These are phyloP conservation scores for Gadus chalcogrammus DNA, from an alignment of 2,113 vertebrate genomes.

Conservation along the genomic window DNA sequence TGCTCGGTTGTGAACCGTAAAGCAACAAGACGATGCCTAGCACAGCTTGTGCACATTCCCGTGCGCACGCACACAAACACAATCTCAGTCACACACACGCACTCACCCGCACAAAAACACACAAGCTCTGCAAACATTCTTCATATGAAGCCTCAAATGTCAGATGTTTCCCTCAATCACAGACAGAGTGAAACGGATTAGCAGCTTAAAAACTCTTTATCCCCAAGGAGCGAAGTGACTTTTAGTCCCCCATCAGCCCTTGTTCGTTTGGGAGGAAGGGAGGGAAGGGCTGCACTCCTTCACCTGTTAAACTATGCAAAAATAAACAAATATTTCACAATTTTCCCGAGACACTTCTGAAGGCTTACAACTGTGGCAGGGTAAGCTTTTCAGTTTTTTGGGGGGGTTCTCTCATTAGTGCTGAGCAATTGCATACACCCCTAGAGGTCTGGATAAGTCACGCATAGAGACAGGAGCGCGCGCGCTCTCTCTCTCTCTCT, in stretches of 20 bases:
- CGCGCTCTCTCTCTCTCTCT: neutral
- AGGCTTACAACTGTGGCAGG: constrained; percentile 39
- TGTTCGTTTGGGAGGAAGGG: constrained; percentile 15
- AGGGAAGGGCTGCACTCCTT: constrained; percentile 20
- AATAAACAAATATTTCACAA: constrained; percentile 10
- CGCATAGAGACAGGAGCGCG: constrained; percentile 44
- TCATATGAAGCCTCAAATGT: constrained; percentile 51
- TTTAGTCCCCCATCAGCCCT: constrained; percentile 25
- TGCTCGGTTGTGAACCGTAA: constrained; percentile 19
- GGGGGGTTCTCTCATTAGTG: constrained; percentile 50
- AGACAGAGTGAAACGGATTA: constrained; percentile 38
- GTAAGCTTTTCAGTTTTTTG: constrained; percentile 27
- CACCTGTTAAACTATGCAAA: constrained; percentile 28
- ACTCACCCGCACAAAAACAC: constrained; percentile 2
- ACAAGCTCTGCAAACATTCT: constrained; percentile 27
- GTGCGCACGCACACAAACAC: constrained; percentile 5
- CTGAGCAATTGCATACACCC: constrained; percentile 51
- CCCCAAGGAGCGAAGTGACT: constrained; percentile 51
- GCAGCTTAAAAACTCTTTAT: constrained; percentile 46
- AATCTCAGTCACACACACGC: constrained; percentile 2
- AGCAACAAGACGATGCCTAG: constrained; percentile 3
- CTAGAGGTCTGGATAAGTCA: constrained; percentile 53
- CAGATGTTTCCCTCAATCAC: constrained; percentile 54
- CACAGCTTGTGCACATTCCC: constrained; percentile 13
- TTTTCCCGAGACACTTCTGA: neutral